Conservation (phyloP, 30 jellyfish, hydroid and myxozoan species). For the Aurelia aurita region DNA sequence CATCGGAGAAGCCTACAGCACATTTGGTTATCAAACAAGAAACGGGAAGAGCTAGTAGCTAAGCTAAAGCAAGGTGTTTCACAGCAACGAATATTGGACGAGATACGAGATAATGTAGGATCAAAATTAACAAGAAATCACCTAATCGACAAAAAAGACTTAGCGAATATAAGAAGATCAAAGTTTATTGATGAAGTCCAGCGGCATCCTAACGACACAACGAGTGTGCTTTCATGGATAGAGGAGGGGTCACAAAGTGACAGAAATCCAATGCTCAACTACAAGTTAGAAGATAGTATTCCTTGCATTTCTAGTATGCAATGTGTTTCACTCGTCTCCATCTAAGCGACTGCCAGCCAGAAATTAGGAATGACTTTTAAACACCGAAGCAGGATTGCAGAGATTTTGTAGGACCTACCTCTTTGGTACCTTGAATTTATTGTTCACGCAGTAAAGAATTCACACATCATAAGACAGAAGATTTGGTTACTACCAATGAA, state of each 20-base stretch:
- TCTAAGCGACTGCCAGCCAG: no score
- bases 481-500: no score
- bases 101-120: background rate
- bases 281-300: constrained; percentile 53
- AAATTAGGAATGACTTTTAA: no score
- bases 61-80: constrained; percentile 1
- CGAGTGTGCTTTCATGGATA: constrained; percentile 53
- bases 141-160: background rate
- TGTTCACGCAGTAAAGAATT: no score
- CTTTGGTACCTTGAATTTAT: no score
- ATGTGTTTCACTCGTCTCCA: no score
- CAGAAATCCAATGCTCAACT: constrained; percentile 26
- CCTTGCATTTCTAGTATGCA: no score
- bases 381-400: no score
- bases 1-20: no score
- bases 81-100: background rate
- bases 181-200: background rate
- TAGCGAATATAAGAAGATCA: background rate
- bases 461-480: no score
- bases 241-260: constrained; percentile 33
- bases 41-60: background rate
- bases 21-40: background rate
- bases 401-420: no score
- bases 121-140: background rate
- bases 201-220: constrained; percentile 58